Evolutionary conservation across 2,888 invertebrate species (phyloP), one percentile per base, ranked within the genome.

Genomic region (Drosophila sordidula): DNA sequence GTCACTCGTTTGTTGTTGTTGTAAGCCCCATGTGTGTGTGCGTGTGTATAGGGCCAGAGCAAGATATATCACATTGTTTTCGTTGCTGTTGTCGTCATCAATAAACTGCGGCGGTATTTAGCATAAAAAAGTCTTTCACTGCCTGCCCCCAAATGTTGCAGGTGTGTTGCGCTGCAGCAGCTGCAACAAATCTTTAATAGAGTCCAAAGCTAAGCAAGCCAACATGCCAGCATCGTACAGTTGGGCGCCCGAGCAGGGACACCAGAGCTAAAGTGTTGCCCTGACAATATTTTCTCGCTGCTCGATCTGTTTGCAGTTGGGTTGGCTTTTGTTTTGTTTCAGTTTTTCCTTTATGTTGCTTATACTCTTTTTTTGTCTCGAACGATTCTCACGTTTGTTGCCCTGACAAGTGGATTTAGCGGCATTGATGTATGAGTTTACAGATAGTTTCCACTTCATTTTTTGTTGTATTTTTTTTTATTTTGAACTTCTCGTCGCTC

Each of bases 371-470:
- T 62, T 70, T 46, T 39, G 52, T 63, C 14, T 62, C 55, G 25
- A 73, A 67, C 89, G 87, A 89, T 86, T 86, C 85, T 86, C 85
- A 86, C 85, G 85, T 86, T 81, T 87, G 89, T 83, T 76, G 67
- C 69, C 75, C 81, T 86, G 85, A 87, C 85, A 86, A 86, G 85
- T 86, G 89, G 85, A 86, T 87, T 86, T 89, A 80, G 87, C 85
- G 89, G 81, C 89, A 86, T 87, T 86, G 85, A 86, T 89, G 84
- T 89, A 86, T 86, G 85, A 74, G 71, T 79, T 69, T 75, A 68
- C 80, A 89, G 84, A 80, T 80, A 89, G 79, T 73, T 84, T 86
- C 66, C 70, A 75, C 68, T 85, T 68, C 61, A 16, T 46, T 39
- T 22, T 45, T 39, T 26, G 36, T 26, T 5, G 14, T 34, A n/a